Conservation (phyloP, 2,888 invertebrate genomes). For the Athrips mouffetella region DNA sequence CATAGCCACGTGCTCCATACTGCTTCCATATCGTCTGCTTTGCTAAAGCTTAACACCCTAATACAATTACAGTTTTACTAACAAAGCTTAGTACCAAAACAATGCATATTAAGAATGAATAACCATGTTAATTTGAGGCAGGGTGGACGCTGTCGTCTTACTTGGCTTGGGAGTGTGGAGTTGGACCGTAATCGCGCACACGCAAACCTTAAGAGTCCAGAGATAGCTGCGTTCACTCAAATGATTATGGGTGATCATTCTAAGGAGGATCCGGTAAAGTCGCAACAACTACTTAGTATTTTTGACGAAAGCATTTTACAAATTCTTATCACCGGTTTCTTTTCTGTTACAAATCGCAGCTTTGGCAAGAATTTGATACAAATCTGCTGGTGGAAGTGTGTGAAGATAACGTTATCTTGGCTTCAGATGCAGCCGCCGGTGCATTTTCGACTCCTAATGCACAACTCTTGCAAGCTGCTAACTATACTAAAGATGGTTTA, state of each 20-base stretch:
- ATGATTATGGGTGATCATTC: conserved; percentile 44
- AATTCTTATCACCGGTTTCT: not conserved
- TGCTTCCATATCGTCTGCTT: no score
- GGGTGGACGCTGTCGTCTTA: conserved; percentile 47
- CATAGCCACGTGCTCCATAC: no score
- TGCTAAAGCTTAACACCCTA: no score
- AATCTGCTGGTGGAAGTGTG: conserved; percentile 52
- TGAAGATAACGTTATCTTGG: conserved; percentile 48
- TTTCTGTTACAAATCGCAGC: not conserved
- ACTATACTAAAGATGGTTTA: conserved; percentile 48
- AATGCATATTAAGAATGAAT: no score
- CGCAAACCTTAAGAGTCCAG: conserved; percentile 50
- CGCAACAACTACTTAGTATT: not conserved
- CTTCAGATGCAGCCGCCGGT: conserved; percentile 42
- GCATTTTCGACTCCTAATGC: conserved; percentile 43
- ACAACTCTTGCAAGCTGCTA: conserved; percentile 52
- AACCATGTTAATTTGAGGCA: conserved; percentile 20
- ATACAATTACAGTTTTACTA: no score
- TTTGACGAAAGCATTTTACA: not conserved
- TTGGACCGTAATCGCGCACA: conserved; percentile 58
- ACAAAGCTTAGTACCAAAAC: no score
- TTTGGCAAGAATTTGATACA: conserved; percentile 48
- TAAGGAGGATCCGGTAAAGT: conserved; percentile 34
- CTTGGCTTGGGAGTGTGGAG: conserved; percentile 50
- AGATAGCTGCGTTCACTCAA: conserved; percentile 43